A percentile compares a stretch with the other conserved stretches of the same genome.
Evolutionary conservation across 2,797 vertebrate species (phyloP).

Genomic region (Ispidina lecontei): DNA sequence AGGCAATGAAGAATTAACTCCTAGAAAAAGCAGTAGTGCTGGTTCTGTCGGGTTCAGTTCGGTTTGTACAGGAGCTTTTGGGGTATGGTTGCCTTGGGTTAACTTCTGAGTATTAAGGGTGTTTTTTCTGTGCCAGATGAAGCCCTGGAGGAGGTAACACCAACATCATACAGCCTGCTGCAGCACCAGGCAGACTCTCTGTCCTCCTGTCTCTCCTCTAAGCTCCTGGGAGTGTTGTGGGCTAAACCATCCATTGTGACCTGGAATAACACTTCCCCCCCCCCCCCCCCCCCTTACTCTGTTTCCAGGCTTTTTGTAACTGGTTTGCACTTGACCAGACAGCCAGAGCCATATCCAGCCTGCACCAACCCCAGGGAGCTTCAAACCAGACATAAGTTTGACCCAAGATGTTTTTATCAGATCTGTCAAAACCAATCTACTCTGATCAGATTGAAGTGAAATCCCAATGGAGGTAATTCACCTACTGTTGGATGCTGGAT

Average conservation of each 20-base stretch:
- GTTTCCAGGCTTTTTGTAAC: background rate
- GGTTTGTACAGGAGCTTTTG: accelerated
- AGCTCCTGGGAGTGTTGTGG: background rate
- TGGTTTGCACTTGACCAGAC: background rate
- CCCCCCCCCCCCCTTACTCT: background rate
- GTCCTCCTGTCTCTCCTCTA: background rate
- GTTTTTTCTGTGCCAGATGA: background rate
- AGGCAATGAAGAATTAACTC: background rate
- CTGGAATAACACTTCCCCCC: accelerated
- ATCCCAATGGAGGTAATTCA: background rate
- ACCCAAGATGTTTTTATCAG: conserved; percentile 1
- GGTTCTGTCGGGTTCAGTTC: background rate
- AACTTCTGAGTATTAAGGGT: background rate
- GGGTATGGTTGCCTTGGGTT: background rate
- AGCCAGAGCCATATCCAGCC: background rate
- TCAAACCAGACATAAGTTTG: background rate
- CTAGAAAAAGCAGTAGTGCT: background rate
- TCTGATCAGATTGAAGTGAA: background rate
- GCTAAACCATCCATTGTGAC: background rate
- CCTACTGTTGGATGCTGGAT: background rate
- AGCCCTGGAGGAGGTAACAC: background rate
- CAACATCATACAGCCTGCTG: background rate
- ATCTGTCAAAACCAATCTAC: conserved; percentile 41
- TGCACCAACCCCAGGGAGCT: background rate
- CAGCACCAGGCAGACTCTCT: background rate